Percentiles rank a stretch among this genome's conserved stretches.
phyloP scores from a whole-genome alignment of 2,888 invertebrate genomes.

The Coenonympha arcania region DNA sequence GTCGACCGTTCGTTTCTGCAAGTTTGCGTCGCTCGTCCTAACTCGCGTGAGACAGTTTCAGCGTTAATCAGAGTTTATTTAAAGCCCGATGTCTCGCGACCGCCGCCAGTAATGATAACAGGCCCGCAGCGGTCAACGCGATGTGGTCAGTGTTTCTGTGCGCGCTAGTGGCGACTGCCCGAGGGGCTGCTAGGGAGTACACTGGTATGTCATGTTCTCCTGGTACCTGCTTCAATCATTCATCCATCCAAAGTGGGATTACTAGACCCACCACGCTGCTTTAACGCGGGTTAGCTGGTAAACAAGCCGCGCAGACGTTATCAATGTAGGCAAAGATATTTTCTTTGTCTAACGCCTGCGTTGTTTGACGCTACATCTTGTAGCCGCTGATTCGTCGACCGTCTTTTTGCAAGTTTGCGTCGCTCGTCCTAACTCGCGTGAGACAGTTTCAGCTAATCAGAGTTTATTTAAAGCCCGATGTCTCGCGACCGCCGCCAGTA shows the following conservation, averaged over 20 bases:
- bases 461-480: slow-evolving; percentile 8
- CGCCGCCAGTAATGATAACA: slow-evolving; percentile 10
- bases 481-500: slow-evolving; percentile 4
- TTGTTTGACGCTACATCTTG: neutral
- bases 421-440: no score
- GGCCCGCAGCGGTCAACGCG: slow-evolving; percentile 14
- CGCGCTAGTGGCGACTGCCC: slow-evolving; percentile 8
- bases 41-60: slow-evolving; percentile 1
- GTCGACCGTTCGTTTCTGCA: neutral
- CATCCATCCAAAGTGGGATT: neutral
- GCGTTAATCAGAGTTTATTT: slow-evolving; percentile 8
- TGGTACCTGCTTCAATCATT: neutral
- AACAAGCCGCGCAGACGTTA: neutral
- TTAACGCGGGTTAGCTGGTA: no score
- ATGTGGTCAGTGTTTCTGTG: slow-evolving; percentile 18
- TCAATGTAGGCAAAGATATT: neutral
- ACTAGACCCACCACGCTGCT: no score
- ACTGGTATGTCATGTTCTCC: slow-evolving; percentile 15
- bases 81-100: neutral
- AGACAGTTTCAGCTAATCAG: slow-evolving; percentile 1
- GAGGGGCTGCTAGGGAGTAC: slow-evolving; percentile 16
- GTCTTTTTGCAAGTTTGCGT: neutral
- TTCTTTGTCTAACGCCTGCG: neutral
- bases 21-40: neutral
- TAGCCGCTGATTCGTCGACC: neutral